Base-by-base conservation (phyloP, 1,140 invertebrate genomes). In the Dendrolimus punctatus region DNA sequence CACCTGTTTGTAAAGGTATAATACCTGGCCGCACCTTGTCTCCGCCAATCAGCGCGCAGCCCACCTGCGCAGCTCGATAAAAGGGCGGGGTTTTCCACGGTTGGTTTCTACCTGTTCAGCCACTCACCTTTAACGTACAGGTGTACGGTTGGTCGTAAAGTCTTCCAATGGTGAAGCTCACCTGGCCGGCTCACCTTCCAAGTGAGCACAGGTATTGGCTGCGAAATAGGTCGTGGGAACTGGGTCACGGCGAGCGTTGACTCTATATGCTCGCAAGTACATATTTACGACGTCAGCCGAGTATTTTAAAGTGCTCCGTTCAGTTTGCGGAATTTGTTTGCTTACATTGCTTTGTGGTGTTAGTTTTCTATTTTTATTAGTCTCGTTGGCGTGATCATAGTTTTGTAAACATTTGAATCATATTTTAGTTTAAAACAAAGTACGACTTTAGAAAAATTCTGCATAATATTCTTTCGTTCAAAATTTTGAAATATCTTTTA, bases 11-110 rank as follows among this genome's bases (percentile, higher is more conserved):
- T 47, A 53, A 60, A 63, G 60, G 61, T 66, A 53, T 23, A 23
- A 23, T 66, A 81, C 72, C 73, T 76, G 73, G 49, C 47, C 51
- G 56, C 64, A 75, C 70, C 72, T 73, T 73, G 63, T 59, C n/a
- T 47, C 47, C 62, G 60, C 82, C 82, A 85, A 85, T 85, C 78
- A 68, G 60, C 78, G 82, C 82, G 82, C 82, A 85, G 59, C 62
- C 59, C 57, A 79, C 78, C 78, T 85, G 82, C 82, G 82, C 82
- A 85, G 82, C 59, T 85, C 81, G 78, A 85, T 85, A 85, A 73
- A 77, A 66, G 68, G 79, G 79, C 74, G 81, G 70, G 75, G 76
- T 56, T 44, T 64, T 6, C 40, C 50, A 62, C 67, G 67, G 66
- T 51, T 44, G 54, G 52, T 46, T 6, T 38, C 9, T 66, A 84